These are phyloP conservation scores for Liasis olivaceus DNA, from an alignment of 2,797 vertebrate species.

Conservation along the genomic window DNA sequence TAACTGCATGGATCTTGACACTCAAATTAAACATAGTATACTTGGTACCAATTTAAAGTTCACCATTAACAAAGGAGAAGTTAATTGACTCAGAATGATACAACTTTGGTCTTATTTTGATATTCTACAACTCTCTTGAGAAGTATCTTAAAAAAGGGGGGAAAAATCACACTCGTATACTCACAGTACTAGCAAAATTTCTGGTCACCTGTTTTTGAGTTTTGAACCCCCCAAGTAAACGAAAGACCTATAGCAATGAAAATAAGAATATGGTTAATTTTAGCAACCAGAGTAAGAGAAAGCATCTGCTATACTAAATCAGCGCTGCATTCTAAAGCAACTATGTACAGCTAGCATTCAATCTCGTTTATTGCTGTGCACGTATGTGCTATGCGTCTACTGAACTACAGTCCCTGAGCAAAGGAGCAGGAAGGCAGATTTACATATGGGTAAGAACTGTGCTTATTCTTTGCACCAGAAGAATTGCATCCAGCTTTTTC, in stretches of 20 bases:
- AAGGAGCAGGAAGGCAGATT: not conserved
- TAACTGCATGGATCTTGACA: slow-evolving; percentile 2
- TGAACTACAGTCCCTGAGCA: not conserved
- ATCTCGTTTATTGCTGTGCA: not conserved
- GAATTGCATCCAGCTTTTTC: not conserved
- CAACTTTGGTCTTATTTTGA: slow-evolving; percentile 19
- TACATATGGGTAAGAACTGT: too few species aligned
- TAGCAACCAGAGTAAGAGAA: not conserved
- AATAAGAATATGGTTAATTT: not conserved
- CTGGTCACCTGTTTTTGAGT: slow-evolving; percentile 80
- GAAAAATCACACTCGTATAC: slow-evolving; percentile 69
- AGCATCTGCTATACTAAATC: not conserved
- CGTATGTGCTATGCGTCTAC: fast-evolving
- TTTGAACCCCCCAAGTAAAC: slow-evolving; percentile 81
- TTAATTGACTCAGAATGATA: not conserved
- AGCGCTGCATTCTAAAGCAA: not conserved
- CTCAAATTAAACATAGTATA: slow-evolving; percentile 18
- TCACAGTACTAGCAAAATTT: slow-evolving; percentile 85
- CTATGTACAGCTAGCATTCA: slow-evolving; percentile 18
- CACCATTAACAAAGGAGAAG: slow-evolving; percentile 5
- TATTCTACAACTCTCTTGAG: slow-evolving; percentile 67
- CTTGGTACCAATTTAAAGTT: slow-evolving; percentile 1
- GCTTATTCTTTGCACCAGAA: not conserved
- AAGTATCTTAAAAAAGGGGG: slow-evolving; percentile 72
- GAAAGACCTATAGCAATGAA: slow-evolving; percentile 79